These are phyloP conservation scores for Marmota flaviventris DNA, from an alignment of 2,113 vertebrate species.

Conservation along the genomic window DNA sequence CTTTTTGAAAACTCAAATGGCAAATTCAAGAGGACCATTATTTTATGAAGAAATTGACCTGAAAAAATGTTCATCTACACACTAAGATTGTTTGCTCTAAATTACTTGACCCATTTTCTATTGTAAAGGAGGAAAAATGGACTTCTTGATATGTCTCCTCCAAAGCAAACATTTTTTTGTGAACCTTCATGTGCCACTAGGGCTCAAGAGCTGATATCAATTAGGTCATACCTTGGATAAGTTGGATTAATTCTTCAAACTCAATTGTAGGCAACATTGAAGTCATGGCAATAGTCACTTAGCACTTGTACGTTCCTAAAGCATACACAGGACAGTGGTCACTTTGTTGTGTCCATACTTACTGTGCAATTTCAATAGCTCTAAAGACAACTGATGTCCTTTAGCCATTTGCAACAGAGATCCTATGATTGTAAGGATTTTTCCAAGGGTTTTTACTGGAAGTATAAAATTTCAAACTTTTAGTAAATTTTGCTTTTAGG, in stretches of 20 bases:
- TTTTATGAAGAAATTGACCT: slow-evolving; percentile 28
- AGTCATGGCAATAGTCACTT: not conserved
- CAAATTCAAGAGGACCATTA: slow-evolving; percentile 41
- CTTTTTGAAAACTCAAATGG: slow-evolving; percentile 52
- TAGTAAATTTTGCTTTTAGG: not conserved
- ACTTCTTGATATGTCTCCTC: not conserved
- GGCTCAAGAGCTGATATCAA: not conserved
- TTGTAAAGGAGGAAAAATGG: not conserved
- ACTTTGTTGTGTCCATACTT: not conserved
- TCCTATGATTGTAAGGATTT: not conserved
- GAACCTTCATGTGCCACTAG: not conserved
- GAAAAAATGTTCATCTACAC: not conserved
- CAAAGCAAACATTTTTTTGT: not conserved
- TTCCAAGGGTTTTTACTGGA: not conserved
- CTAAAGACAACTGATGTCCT: not conserved
- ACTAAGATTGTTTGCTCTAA: slow-evolving; percentile 33
- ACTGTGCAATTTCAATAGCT: not conserved
- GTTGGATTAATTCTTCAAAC: not conserved
- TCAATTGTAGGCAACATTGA: not conserved
- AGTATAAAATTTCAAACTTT: not conserved
- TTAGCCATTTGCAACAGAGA: not conserved
- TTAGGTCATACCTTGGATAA: slow-evolving; percentile 16
- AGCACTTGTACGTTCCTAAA: not conserved
- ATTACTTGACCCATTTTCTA: not conserved
- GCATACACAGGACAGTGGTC: not conserved